These are phyloP conservation scores for Dermatemys mawii DNA, from an alignment of 2,113 vertebrate genomes.

Conservation along the genomic window DNA sequence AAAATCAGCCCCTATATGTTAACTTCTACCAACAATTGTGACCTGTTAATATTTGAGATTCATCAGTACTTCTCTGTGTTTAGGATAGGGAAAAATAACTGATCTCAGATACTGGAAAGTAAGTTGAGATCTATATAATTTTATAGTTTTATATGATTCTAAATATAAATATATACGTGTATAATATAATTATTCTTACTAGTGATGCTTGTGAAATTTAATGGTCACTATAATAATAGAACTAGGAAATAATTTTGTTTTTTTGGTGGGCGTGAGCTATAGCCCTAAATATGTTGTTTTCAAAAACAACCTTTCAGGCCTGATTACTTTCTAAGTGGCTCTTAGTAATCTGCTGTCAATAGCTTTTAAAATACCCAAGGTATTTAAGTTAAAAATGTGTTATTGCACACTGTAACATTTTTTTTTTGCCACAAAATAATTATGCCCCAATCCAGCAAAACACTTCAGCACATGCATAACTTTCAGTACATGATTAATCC, in stretches of 20 bases:
- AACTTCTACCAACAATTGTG: background rate
- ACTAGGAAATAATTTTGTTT: background rate
- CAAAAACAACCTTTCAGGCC: background rate
- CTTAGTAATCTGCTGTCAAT: background rate
- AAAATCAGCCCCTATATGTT: background rate
- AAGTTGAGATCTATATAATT: background rate
- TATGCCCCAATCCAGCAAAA: background rate
- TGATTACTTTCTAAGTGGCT: background rate
- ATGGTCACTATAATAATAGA: background rate
- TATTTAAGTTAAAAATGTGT: background rate
- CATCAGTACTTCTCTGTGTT: background rate
- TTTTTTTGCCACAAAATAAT: background rate
- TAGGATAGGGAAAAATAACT: background rate
- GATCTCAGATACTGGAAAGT: background rate
- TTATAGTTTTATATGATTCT: background rate
- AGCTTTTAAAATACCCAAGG: background rate
- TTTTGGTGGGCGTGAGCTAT: background rate
- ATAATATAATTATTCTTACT: background rate
- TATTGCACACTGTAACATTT: background rate
- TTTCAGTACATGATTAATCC: background rate
- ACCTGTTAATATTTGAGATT: background rate
- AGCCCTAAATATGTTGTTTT: background rate
- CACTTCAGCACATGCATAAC: background rate
- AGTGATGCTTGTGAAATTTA: background rate
- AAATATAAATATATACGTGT: no score